phyloP scores from a whole-genome alignment of 2,888 invertebrate species.

The Drosophila robusta region DNA sequence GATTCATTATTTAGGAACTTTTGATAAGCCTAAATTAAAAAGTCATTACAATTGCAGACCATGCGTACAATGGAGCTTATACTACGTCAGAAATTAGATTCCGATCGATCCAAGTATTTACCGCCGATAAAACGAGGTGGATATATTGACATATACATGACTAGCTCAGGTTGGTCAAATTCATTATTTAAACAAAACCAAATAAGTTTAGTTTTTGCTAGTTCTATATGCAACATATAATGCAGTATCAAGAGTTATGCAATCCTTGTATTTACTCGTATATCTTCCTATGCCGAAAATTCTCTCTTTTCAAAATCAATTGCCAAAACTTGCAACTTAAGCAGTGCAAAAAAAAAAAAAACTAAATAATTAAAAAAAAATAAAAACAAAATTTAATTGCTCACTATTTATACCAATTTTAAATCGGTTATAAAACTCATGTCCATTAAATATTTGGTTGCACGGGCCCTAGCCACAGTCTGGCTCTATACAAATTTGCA shows the following conservation, averaged over 20 bases:
- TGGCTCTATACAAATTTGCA: constrained; percentile 47
- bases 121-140: constrained; percentile 93
- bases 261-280: constrained; percentile 45
- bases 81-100: constrained; percentile 89
- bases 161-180: constrained; percentile 91
- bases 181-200: constrained; percentile 23
- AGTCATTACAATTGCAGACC: constrained; percentile 86
- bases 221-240: constrained; percentile 50
- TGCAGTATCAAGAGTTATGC: constrained; percentile 47
- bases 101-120: constrained; percentile 91
- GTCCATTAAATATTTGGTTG: constrained; percentile 50
- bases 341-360: constrained; percentile 26
- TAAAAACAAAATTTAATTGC: constrained; percentile 14
- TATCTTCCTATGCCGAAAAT: constrained; percentile 54
- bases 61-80: constrained; percentile 91
- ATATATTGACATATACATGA: constrained; percentile 93
- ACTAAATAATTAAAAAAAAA: constrained; percentile 1
- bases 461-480: constrained; percentile 34
- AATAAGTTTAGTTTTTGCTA: constrained; percentile 55
- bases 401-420: constrained; percentile 18
- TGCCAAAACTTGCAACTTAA: constrained; percentile 57
- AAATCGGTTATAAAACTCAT: constrained; percentile 23
- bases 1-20: constrained; percentile 12
- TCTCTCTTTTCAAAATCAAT: constrained; percentile 50
- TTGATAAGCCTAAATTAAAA: constrained; percentile 17